Base-by-base conservation (phyloP, 2,888 invertebrate species). In the Eupithecia inturbata region DNA sequence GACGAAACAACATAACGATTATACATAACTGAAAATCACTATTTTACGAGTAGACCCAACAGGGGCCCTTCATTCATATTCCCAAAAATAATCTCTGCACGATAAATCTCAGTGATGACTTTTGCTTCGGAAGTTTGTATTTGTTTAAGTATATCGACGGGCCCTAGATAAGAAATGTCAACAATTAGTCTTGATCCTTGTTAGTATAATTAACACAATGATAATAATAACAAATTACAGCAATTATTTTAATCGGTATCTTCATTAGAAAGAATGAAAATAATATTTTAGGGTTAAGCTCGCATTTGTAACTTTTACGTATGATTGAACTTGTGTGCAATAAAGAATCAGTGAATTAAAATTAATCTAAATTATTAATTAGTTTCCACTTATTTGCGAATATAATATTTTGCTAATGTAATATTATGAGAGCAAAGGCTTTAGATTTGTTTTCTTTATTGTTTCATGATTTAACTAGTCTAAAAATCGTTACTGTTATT, bases 161-260 rank as follows among this genome's bases (percentile, higher is more conserved):
- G 22, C 57, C 26, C 12, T 22, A 53, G 22, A 53, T 57, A 57
- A 57, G 22, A 26, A 26, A 57, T 57, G 57, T 57, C 57, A 57
- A 26, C 57, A 57, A 57, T 57, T 22, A 9, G 19, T 31, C 31
- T 31, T 28, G 12, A 31, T 28, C 62, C 28, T 62, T 19, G 31
- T 31, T 31, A 62, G 31, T 62, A 31, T 62, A 31, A 62, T 62
- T 62, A 62, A 31, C 2, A 31, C 31, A 19, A 31, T 19, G 28
- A 60, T 62, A 62, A 57, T 57, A 22, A 62, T 26, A 22, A 5
- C 57, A 57, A 57, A 57, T 57, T 22, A 45, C 45, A 53, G n/a
- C 22, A 22, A 53, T 53, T 53, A 53, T 10, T n/a, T 10, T 57
- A 26, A 57, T 53, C 53, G 22, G 22, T 53, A 22, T 53, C 22